These are phyloP conservation scores for Saccopteryx leptura DNA, from an alignment of 2,113 vertebrate genomes.

Conservation along the genomic window DNA sequence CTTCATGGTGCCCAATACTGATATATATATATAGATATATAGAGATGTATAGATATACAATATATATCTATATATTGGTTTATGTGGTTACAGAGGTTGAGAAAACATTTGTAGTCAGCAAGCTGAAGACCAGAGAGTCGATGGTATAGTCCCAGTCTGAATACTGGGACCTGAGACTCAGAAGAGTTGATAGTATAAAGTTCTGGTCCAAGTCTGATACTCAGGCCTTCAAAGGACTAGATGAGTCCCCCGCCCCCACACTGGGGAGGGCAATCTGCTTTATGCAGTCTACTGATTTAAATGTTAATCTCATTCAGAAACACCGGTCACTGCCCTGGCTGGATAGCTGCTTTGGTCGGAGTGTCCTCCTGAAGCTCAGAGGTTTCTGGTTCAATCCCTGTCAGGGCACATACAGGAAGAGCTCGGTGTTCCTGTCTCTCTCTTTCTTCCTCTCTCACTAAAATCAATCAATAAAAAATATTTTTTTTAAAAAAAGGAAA, in stretches of 20 bases:
- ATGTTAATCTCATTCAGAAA: neutral
- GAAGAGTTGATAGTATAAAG: neutral
- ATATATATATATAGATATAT: neutral
- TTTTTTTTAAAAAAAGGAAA: too few species aligned
- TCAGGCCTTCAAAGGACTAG: neutral
- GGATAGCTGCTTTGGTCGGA: too few species aligned
- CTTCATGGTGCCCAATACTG: neutral
- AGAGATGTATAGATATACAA: neutral
- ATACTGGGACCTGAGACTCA: neutral
- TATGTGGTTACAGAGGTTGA: neutral
- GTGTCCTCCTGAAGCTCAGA: too few species aligned
- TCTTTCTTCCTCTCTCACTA: too few species aligned
- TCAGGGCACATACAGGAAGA: too few species aligned
- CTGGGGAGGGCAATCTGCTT: neutral
- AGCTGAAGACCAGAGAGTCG: neutral
- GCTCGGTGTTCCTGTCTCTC: too few species aligned
- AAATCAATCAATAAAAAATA: too few species aligned
- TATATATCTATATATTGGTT: neutral
- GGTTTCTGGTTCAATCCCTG: too few species aligned
- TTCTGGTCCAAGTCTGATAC: neutral
- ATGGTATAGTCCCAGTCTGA: neutral
- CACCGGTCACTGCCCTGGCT: too few species aligned
- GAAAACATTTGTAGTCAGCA: neutral
- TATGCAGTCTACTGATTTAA: neutral
- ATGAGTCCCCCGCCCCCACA: neutral